Evolutionary conservation across 2,113 vertebrate genomes (phyloP), one percentile per base, ranked within the genome.

Genomic region (Ardeotis arabs): DNA sequence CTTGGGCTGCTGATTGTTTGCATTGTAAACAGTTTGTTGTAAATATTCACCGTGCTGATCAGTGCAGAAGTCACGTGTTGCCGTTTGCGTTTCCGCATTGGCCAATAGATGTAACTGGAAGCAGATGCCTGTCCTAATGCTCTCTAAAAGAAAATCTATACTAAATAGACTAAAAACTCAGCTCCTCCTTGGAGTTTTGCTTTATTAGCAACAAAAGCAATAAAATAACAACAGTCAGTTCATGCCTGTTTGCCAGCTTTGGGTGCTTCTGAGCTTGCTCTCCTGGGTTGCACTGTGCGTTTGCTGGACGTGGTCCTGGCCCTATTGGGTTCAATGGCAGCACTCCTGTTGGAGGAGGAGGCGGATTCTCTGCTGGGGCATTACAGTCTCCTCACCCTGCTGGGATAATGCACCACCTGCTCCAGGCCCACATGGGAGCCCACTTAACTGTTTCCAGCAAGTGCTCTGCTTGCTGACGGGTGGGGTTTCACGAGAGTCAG

Each of bases 1-100:
- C 94, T 96, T 79, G 92, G 91, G 95, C 95, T 95, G 91, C 80
- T 82, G 94, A 82, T 87, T 97, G 95, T 96, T 96, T 95, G 94
- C 91, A 73, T 83, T 82, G 94, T 92, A 97, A 95, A 96, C 92
- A 96, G 84, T 76, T 69, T 95, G 95, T 76, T 96, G 96, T 96
- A 95, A 96, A 96, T 96, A 95, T 89, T 93, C 96, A 94, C 94
- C 87, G 58, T 58, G 68, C 75, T 95, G 94, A 96, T 96, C 67
- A 95, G 91, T 70, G 41, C 92, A 94, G 70, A 8, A 95, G 69
- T 95, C 95, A 97, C 67, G 28, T 96, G 92, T 69, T 91, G 81
- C 31, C 79, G 77, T 76, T 91, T 82, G 68, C 0, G 18, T 87
- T 92, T 66, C 89, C 81, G 89, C 84, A 94, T 93, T 96, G 96